Percentiles rank a stretch among this genome's conserved stretches.
phyloP scores from a whole-genome alignment of 2,888 invertebrate genomes.

The Macaria notata region DNA sequence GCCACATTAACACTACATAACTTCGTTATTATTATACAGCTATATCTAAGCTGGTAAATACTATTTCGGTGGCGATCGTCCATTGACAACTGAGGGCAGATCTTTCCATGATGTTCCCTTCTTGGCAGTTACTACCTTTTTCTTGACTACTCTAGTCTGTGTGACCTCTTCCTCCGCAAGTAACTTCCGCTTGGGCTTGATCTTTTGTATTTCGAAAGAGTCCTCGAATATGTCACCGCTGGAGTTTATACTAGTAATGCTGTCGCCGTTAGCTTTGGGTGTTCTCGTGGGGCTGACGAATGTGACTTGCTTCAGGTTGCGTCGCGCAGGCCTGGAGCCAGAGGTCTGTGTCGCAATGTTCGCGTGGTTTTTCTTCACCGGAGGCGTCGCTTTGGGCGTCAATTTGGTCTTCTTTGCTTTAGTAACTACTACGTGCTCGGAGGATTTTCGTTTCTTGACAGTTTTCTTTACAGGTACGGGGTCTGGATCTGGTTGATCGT shows the following conservation, averaged over 20 bases:
- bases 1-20: no score
- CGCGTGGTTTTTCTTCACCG: conserved; percentile 61
- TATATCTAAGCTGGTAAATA: background rate
- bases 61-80: conserved; percentile 61
- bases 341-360: conserved; percentile 75
- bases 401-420: conserved; percentile 62
- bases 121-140: conserved; percentile 55
- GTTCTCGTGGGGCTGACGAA: conserved; percentile 59
- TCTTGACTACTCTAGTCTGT: conserved; percentile 63
- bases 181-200: conserved; percentile 60
- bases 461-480: background rate
- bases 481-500: conserved; percentile 8
- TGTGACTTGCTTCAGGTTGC: conserved; percentile 51
- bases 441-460: conserved; percentile 54
- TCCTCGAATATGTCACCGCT: conserved; percentile 76
- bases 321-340: conserved; percentile 35
- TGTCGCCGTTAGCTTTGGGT: conserved; percentile 27
- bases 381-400: conserved; percentile 64
- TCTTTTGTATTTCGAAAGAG: conserved; percentile 61
- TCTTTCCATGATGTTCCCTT: conserved; percentile 67
- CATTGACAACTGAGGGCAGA: conserved; percentile 61
- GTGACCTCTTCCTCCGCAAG: conserved; percentile 58
- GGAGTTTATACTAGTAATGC: conserved; percentile 41
- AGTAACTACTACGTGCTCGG: conserved; percentile 54
- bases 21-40: no score